These are phyloP conservation scores for Pocillopora meandrina DNA, from an alignment of 92 coral and sea anemone genomes.

Conservation along the genomic window DNA sequence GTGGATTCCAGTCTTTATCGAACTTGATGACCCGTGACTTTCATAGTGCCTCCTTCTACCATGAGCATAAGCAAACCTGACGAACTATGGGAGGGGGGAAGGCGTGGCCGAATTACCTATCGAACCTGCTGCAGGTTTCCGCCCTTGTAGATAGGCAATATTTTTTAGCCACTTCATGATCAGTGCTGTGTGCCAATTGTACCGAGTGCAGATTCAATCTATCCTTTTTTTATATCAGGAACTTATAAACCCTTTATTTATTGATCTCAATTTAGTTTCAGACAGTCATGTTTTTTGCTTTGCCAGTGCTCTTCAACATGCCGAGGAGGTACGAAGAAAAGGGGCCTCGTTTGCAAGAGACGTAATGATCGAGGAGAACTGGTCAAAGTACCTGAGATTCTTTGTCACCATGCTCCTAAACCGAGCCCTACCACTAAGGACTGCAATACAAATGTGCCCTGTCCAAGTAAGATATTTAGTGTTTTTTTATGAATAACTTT, in stretches of 20 bases:
- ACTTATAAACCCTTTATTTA: no score
- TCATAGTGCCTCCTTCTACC: no score
- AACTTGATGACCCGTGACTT: no score
- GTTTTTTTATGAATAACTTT: not conserved
- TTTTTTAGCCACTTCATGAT: no score
- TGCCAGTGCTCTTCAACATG: constrained; percentile 32
- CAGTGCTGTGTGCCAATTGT: no score
- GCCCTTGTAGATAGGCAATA: no score
- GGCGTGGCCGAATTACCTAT: no score
- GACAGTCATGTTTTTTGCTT: not conserved
- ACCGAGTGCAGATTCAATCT: no score
- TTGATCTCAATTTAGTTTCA: not conserved
- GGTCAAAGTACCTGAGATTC: constrained; percentile 20
- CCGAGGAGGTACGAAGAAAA: constrained; percentile 15
- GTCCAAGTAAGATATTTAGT: constrained; percentile 15
- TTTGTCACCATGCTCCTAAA: constrained; percentile 23
- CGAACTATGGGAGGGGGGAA: no score
- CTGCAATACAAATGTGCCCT: constrained; percentile 10
- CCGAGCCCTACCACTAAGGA: constrained; percentile 4
- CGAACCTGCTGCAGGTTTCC: no score
- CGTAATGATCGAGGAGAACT: constrained; percentile 1
- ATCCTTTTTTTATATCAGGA: not conserved
- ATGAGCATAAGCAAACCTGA: no score
- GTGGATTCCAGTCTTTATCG: no score
- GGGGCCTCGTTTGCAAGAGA: constrained; percentile 19